phyloP scores from a whole-genome alignment of 2,888 invertebrate species.

The Hanleya hanleyi region DNA sequence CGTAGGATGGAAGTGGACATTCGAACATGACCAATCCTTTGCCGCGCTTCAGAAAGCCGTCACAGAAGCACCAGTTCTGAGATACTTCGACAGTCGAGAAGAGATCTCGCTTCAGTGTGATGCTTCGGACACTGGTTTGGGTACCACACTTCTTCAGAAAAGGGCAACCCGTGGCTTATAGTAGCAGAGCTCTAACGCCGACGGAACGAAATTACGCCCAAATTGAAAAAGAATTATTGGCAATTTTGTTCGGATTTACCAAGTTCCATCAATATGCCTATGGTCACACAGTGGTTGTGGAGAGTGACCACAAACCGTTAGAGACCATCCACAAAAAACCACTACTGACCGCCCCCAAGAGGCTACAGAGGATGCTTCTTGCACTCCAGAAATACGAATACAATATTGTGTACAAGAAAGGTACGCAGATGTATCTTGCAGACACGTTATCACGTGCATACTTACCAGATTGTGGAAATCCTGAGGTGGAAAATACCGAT shows the following conservation, averaged over 20 bases:
- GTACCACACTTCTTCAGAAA: slow-evolving; percentile 14
- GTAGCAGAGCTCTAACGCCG: slow-evolving; percentile 16
- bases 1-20: background rate
- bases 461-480: slow-evolving; percentile 6
- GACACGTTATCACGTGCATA: slow-evolving; percentile 42
- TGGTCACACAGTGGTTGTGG: slow-evolving; percentile 7
- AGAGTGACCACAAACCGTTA: slow-evolving; percentile 23
- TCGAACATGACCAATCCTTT: background rate
- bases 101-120: slow-evolving; percentile 12
- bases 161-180: slow-evolving; percentile 20
- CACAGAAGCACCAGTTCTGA: background rate
- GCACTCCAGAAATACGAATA: slow-evolving; percentile 1
- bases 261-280: slow-evolving; percentile 16
- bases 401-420: slow-evolving; percentile 8
- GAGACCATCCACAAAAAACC: slow-evolving; percentile 14
- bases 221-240: slow-evolving; percentile 26
- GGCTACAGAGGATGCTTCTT: slow-evolving; percentile 17
- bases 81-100: background rate
- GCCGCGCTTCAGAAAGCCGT: background rate
- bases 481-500: no score
- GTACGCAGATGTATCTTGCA: slow-evolving; percentile 31
- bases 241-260: no score
- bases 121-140: slow-evolving; percentile 9
- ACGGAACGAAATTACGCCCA: slow-evolving; percentile 20
- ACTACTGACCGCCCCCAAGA: background rate